Conservation (phyloP, 1,140 invertebrate species). For the Rhyacophila brunnea region DNA sequence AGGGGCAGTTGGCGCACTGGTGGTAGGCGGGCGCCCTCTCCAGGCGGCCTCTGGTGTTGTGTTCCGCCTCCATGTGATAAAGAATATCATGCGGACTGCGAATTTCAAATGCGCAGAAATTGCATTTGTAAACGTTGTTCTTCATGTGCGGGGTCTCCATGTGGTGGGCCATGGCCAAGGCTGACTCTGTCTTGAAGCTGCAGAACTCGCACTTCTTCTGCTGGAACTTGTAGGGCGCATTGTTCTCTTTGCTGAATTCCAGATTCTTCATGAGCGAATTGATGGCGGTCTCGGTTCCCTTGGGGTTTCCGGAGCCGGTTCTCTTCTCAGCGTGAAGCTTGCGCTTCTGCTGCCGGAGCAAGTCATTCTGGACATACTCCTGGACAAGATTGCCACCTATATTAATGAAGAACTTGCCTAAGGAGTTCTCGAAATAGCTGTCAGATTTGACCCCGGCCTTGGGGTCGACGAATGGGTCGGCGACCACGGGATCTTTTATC, state of each 20-base stretch:
- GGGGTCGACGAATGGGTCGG: conserved; percentile 41
- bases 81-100: conserved; percentile 84
- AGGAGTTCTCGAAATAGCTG: conserved; percentile 79
- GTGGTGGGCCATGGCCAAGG: conserved; percentile 83
- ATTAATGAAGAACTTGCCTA: conserved; percentile 91
- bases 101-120: conserved; percentile 82
- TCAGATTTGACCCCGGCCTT: conserved; percentile 47
- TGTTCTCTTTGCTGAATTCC: conserved; percentile 85
- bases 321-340: conserved; percentile 66
- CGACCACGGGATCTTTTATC: conserved; percentile 48
- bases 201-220: conserved; percentile 87
- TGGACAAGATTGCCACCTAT: conserved; percentile 89
- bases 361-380: conserved; percentile 89
- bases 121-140: conserved; percentile 82
- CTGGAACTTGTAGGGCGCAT: conserved; percentile 77
- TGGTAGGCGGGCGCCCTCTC: conserved; percentile 85
- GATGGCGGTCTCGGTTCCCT: conserved; percentile 74
- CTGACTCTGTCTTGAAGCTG: conserved; percentile 90
- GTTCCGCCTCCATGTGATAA: conserved; percentile 88
- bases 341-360: conserved; percentile 82
- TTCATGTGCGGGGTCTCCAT: conserved; percentile 90
- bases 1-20: conserved; percentile 91
- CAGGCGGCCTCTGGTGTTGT: conserved; percentile 77
- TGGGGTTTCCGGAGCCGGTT: conserved; percentile 61
- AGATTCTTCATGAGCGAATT: conserved; percentile 78